Base-by-base conservation (phyloP, 2,888 invertebrate genomes). In the Dynastes hyllus region DNA sequence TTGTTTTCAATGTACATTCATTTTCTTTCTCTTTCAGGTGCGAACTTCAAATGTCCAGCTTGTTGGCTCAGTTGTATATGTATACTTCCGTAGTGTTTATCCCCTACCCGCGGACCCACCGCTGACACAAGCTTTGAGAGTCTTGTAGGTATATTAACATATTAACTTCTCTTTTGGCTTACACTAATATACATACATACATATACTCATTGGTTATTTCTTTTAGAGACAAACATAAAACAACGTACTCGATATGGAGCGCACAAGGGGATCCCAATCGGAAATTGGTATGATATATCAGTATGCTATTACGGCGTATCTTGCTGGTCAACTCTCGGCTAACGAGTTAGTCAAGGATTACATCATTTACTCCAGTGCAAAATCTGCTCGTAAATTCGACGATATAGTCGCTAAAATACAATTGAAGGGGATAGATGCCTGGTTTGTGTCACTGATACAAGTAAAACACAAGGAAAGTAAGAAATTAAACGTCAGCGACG, bases 291-390 rank as follows among this genome's bases (percentile, higher is more conserved):
- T 2, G 53, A 22, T 22, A 22, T 22, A 22, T 22, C 22, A 22
- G 22, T 22, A 22, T 22, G 22, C 0, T 22, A 1, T 53, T 2
- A 53, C 53, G n/a, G n/a, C 53, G 1, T 16, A 16, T 53, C 53
- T 53, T n/a, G 53, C 53, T 2, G 4, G n/a, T 16, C n/a, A 53
- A 53, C 53, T 53, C 53, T n/a, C 53, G 4, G 53, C 13, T 1
- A 53, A n/a, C 53, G 53, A 53, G 2, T 4, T 5, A 3, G 13
- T 53, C n/a, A 16, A 53, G 2, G 53, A 53, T 3, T 53, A 53
- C 53, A n/a, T 53, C n/a, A 53, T 53, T 16, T 53, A 53, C n/a
- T 53, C 53, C 53, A 53, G 53, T n/a, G 53, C 13, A n/a, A 11
- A 13, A 13, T 53, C n/a, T 5, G 53, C 53, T 16, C n/a, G 53